These are phyloP conservation scores for Aplysina aerophoba DNA, from an alignment of 37 sponge, comb jelly and placozoan genomes.

Conservation along the genomic window DNA sequence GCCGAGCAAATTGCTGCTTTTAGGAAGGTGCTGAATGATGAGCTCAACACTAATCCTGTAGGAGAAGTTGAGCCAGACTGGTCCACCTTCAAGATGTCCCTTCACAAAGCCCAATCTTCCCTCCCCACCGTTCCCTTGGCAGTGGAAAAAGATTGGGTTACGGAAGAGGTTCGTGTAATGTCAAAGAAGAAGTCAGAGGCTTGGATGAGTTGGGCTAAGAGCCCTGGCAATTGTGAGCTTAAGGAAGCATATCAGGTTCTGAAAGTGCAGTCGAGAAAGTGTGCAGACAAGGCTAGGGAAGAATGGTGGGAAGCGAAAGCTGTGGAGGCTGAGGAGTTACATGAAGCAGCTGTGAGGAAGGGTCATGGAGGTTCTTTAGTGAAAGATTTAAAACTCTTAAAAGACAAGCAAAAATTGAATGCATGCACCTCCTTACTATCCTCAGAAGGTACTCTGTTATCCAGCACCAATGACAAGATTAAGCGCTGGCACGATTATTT, in stretches of 20 bases:
- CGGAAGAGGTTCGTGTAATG: not conserved
- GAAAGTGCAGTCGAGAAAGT: not conserved
- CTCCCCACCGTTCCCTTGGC: not conserved
- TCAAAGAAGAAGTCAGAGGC: not conserved
- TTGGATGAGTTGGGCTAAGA: not conserved
- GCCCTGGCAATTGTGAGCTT: not conserved
- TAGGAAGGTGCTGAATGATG: not conserved
- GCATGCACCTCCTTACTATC: not conserved
- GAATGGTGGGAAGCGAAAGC: conserved; percentile 31
- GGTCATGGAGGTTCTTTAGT: conserved; percentile 5
- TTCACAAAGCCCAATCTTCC: not conserved
- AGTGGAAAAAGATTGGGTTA: not conserved
- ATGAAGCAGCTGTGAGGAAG: not conserved
- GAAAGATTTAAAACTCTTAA: conserved; percentile 14
- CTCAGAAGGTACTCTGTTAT: not conserved
- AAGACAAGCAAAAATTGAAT: not conserved
- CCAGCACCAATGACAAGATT: not conserved
- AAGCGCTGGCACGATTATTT: not conserved
- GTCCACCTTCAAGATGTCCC: not conserved
- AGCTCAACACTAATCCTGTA: not conserved
- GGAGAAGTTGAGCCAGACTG: not conserved
- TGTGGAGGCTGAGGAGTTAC: conserved; percentile 1
- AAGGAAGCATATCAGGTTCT: not conserved
- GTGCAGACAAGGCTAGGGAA: conserved; percentile 28
- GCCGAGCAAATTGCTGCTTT: not conserved